A percentile compares a stretch with the other conserved stretches of the same genome.
phyloP scores from a whole-genome alignment of 2,888 invertebrate species.

The Sericinus montela region DNA sequence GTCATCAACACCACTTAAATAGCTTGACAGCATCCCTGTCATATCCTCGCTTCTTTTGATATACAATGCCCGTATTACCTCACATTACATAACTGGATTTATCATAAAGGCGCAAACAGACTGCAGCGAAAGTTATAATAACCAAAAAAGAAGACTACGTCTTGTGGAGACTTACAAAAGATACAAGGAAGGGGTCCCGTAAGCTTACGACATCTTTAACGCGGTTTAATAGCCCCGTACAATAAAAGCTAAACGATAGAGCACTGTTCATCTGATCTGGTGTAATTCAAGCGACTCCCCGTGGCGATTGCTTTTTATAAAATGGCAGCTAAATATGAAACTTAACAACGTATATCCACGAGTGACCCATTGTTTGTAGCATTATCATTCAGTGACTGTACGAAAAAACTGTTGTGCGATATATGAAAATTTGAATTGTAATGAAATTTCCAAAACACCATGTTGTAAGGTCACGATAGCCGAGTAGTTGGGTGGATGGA shows the following conservation, averaged over 20 bases:
- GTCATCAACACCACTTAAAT: too few species aligned
- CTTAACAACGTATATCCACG: too few species aligned
- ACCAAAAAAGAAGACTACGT: slow-evolving; percentile 15
- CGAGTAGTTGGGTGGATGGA: too few species aligned
- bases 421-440: too few species aligned
- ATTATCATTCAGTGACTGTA: too few species aligned
- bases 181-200: background rate
- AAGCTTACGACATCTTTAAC: background rate
- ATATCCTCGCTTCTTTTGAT: background rate
- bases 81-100: slow-evolving; percentile 15
- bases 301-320: background rate
- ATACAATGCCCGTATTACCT: background rate
- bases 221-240: slow-evolving; percentile 14
- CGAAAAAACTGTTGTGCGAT: too few species aligned
- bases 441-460: too few species aligned
- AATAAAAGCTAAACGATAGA: slow-evolving; percentile 19
- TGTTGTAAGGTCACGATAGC: too few species aligned
- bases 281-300: background rate
- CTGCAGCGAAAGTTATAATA: slow-evolving; percentile 1
- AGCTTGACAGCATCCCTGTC: too few species aligned
- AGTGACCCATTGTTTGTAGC: too few species aligned
- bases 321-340: background rate
- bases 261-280: background rate
- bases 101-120: too few species aligned
- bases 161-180: slow-evolving; percentile 15